Conservation (phyloP, 1,140 invertebrate species). For the Berghia stephanieae region DNA sequence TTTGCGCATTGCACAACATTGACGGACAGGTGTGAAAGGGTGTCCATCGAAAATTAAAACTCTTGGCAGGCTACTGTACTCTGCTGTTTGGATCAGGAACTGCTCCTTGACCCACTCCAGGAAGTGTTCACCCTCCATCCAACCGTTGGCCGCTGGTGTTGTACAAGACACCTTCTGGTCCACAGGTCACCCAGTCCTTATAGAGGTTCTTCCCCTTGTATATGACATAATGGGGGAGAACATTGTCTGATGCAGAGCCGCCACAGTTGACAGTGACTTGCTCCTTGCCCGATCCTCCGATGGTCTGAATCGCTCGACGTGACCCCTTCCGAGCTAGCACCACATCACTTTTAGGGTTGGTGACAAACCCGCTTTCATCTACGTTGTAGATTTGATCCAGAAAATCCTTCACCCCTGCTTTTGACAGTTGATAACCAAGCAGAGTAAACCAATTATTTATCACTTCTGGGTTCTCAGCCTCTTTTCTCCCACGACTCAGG, state of each 20-base stretch:
- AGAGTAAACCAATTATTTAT: constrained; percentile 20
- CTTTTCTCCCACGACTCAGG: neutral
- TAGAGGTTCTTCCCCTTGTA: constrained; percentile 36
- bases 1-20: neutral
- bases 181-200: constrained; percentile 25
- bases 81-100: constrained; percentile 22
- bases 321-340: constrained; percentile 19
- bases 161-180: constrained; percentile 27
- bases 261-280: constrained; percentile 22
- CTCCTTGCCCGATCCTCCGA: constrained; percentile 18
- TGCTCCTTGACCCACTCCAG: constrained; percentile 32
- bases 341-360: constrained; percentile 15
- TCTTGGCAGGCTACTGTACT: constrained; percentile 5
- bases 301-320: constrained; percentile 8
- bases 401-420: no score
- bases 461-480: constrained; percentile 15
- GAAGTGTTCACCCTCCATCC: constrained; percentile 32
- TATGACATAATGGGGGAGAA: constrained; percentile 30
- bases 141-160: constrained; percentile 28
- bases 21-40: neutral
- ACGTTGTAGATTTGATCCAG: constrained; percentile 29
- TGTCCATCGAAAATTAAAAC: constrained; percentile 34
- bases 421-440: no score
- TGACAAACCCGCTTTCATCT: constrained; percentile 32
- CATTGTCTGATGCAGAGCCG: constrained; percentile 19